Conservation (phyloP, 2,113 vertebrate species). For the Aplodontia rufa region DNA sequence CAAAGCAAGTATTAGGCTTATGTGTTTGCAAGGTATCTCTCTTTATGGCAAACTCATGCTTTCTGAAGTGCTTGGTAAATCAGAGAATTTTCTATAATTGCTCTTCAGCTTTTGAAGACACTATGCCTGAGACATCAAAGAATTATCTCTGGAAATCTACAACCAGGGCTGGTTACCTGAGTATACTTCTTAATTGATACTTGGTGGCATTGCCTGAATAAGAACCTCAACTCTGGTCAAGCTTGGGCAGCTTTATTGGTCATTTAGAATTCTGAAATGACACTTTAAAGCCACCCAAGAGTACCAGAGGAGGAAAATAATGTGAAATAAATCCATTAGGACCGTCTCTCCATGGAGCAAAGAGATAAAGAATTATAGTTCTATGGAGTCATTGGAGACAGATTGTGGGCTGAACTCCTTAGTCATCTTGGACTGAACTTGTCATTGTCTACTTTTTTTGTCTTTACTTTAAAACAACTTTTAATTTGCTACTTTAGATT, state of each 20-base stretch:
- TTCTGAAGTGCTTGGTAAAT: background rate
- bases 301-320: background rate
- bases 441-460: background rate
- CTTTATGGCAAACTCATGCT: background rate
- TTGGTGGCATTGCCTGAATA: background rate
- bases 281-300: background rate
- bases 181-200: background rate
- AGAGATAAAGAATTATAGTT: background rate
- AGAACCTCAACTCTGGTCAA: background rate
- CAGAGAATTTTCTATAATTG: too few species aligned
- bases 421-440: background rate
- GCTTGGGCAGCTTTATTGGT: background rate
- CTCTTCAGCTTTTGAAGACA: constrained; percentile 35
- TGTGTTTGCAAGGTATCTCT: background rate
- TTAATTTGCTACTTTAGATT: background rate
- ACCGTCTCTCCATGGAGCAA: background rate
- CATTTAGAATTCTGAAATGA: background rate
- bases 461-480: background rate
- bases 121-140: background rate
- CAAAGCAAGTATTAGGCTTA: background rate
- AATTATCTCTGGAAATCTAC: constrained; percentile 24
- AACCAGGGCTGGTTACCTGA: background rate
- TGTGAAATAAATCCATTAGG: background rate
- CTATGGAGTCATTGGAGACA: background rate
- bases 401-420: background rate